These are phyloP conservation scores for Porites lobata DNA, from an alignment of 92 coral and sea anemone genomes.

Conservation along the genomic window DNA sequence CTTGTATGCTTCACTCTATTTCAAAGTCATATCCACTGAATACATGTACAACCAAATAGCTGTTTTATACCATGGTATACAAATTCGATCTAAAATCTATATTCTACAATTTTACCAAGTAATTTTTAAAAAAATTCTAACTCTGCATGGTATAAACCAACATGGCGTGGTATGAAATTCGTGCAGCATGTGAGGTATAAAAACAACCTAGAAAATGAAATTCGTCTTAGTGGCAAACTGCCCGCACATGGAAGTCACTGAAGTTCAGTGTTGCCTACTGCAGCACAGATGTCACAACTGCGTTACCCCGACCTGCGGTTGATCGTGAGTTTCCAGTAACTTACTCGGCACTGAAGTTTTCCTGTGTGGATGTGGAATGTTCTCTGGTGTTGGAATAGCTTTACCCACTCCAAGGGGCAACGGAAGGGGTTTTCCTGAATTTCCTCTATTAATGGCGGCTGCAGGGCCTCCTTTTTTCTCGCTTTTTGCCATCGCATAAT, in stretches of 20 bases:
- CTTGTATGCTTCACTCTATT: background rate
- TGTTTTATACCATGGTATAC: background rate
- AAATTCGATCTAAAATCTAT: background rate
- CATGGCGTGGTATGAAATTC: background rate
- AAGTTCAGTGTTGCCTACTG: background rate
- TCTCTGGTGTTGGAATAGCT: constrained; percentile 98
- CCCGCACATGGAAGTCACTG: constrained; percentile 2
- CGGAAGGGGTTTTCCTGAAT: constrained; percentile 44
- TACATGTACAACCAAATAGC: background rate
- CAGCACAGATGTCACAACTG: constrained; percentile 25
- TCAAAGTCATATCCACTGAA: background rate
- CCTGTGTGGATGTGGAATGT: constrained; percentile 99
- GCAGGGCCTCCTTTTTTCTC: constrained; percentile 83
- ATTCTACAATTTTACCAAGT: constrained; percentile 8
- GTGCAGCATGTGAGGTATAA: background rate
- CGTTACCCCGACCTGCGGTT: constrained; percentile 48
- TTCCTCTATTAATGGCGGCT: constrained; percentile 71
- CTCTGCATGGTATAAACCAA: background rate
- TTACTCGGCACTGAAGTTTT: constrained; percentile 99
- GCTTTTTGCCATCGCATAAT: constrained; percentile 96
- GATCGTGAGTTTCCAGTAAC: constrained; percentile 76
- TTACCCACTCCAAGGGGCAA: constrained; percentile 87
- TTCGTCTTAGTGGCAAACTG: background rate
- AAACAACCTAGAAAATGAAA: constrained; percentile 5
- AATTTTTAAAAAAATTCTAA: background rate